phyloP scores from a whole-genome alignment of 2,113 vertebrate genomes.

The Mellivora capensis region DNA sequence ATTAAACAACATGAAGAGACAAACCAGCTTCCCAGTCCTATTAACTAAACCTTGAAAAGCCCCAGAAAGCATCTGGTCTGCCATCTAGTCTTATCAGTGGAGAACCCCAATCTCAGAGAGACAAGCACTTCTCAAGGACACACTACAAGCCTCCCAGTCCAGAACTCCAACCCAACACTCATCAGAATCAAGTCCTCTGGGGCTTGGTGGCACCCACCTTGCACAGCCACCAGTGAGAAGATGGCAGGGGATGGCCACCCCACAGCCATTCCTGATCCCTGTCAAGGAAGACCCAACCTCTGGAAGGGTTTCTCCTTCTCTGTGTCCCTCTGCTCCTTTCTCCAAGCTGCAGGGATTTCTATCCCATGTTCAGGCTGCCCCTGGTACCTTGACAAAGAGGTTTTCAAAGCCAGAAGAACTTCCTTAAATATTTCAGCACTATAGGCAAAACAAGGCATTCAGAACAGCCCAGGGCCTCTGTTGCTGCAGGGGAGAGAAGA shows the following conservation, averaged over 20 bases:
- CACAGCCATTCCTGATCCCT: neutral
- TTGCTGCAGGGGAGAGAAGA: neutral
- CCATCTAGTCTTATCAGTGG: neutral
- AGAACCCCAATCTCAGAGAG: neutral
- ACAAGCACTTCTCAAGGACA: neutral
- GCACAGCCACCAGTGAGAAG: neutral
- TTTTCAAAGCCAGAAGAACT: neutral
- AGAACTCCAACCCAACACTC: neutral
- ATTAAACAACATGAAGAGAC: neutral
- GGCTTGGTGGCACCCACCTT: neutral
- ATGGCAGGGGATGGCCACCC: neutral
- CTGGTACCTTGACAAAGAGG: neutral
- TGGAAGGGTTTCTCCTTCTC: neutral
- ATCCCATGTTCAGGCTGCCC: neutral
- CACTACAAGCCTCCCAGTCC: neutral
- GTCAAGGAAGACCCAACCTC: neutral
- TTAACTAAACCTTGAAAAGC: neutral
- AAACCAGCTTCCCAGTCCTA: neutral
- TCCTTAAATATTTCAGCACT: slow-evolving; percentile 32
- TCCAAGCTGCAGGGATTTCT: neutral
- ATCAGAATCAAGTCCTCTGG: neutral
- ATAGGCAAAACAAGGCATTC: neutral
- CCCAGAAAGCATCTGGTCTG: neutral
- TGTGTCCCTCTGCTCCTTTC: neutral
- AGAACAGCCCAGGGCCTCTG: neutral